A percentile compares a stretch with the other conserved stretches of the same genome.
Evolutionary conservation across 2,113 vertebrate species (phyloP).

Genomic region (Sigmodon hispidus): DNA sequence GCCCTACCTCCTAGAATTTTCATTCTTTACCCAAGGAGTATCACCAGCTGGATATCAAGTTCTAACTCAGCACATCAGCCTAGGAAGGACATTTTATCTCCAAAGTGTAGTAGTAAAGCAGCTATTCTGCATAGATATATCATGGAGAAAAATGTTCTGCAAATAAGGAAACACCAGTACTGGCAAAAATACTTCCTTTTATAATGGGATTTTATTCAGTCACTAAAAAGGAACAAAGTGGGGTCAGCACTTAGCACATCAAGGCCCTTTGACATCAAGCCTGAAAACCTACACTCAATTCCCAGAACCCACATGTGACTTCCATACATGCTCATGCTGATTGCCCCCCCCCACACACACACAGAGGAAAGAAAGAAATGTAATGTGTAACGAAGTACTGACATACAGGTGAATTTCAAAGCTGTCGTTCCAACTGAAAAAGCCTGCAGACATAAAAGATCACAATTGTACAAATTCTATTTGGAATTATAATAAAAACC

Average conservation of each 20-base stretch:
- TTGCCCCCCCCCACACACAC: neutral
- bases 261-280: neutral
- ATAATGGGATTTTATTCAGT: neutral
- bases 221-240: neutral
- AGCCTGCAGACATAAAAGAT: neutral
- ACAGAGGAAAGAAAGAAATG: neutral
- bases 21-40: neutral
- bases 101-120: neutral
- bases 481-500: no score
- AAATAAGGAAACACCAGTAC: neutral
- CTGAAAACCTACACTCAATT: neutral
- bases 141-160: neutral
- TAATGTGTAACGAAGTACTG: neutral
- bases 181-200: neutral
- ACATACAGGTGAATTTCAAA: neutral
- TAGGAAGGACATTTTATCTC: neutral
- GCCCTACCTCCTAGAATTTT: neutral
- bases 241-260: neutral
- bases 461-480: no score
- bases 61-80: neutral
- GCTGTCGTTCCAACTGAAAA: neutral
- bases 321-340: neutral
- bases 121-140: neutral
- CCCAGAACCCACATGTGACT: neutral
- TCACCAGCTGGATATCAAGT: neutral